Conservation (phyloP, 1,140 invertebrate genomes). For the Halyomorpha halys region DNA sequence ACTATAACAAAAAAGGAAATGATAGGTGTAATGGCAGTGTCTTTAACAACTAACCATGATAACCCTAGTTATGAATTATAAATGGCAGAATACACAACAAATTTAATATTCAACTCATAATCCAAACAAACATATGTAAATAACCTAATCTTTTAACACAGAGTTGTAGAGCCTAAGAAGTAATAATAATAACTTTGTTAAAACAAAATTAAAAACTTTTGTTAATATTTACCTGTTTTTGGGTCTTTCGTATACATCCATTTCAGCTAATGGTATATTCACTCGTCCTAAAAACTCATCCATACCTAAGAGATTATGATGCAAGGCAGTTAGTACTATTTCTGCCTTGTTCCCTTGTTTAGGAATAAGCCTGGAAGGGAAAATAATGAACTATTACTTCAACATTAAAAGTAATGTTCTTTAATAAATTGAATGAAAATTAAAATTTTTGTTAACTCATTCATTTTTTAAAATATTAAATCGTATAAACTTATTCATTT, state of each 20-base stretch:
- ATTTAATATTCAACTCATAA: too few species aligned
- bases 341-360: slow-evolving; percentile 78
- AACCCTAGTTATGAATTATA: too few species aligned
- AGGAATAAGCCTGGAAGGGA: slow-evolving; percentile 55
- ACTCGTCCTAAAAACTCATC: slow-evolving; percentile 87
- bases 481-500: background rate
- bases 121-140: too few species aligned
- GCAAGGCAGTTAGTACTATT: slow-evolving; percentile 71
- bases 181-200: too few species aligned
- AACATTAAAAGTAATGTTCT: background rate
- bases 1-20: too few species aligned
- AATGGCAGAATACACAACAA: too few species aligned
- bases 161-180: too few species aligned
- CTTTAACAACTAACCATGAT: too few species aligned
- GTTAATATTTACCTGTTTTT: slow-evolving; percentile 55
- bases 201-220: background rate
- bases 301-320: slow-evolving; percentile 79
- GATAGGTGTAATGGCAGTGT: too few species aligned
- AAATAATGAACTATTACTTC: slow-evolving; percentile 15
- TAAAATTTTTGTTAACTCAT: background rate
- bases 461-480: background rate
- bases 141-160: too few species aligned
- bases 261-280: slow-evolving; percentile 68
- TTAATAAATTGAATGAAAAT: background rate
- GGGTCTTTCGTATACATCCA: slow-evolving; percentile 82